These are phyloP conservation scores for Sminthurinus aureus DNA, from an alignment of 2,888 invertebrate species.

Conservation along the genomic window DNA sequence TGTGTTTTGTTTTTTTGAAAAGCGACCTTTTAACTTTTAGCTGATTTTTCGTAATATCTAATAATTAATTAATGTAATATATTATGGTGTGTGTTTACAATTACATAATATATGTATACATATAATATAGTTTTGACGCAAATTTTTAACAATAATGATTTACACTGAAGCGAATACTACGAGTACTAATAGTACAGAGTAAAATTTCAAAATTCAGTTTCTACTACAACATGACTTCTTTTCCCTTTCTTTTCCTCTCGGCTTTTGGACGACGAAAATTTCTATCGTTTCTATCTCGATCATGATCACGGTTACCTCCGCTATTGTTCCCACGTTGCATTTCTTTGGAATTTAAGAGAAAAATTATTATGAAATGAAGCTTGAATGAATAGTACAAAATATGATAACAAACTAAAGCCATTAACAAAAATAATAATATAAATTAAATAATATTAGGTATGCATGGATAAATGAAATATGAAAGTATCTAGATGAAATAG, in stretches of 20 bases:
- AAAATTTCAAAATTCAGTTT: conserved; percentile 23
- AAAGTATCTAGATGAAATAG: background rate
- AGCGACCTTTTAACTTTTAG: too few species aligned
- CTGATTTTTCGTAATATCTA: too few species aligned
- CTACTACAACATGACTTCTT: conserved; percentile 10
- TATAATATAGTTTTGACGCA: too few species aligned
- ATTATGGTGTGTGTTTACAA: too few species aligned
- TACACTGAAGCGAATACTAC: conserved; percentile 19
- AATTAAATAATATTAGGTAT: background rate
- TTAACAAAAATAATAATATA: background rate
- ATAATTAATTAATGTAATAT: too few species aligned
- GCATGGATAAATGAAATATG: background rate
- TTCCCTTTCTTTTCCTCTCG: conserved; percentile 26
- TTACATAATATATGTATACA: too few species aligned
- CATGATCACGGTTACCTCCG: conserved; percentile 47
- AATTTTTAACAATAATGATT: background rate
- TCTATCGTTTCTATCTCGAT: conserved; percentile 50
- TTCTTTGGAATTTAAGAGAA: conserved; percentile 35
- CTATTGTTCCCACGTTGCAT: conserved; percentile 45
- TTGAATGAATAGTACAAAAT: too few species aligned
- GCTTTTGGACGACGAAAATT: conserved; percentile 36
- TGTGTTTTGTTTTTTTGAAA: too few species aligned
- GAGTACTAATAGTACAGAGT: conserved; percentile 36
- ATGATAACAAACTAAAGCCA: background rate
- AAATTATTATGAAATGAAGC: too few species aligned